phyloP scores from a whole-genome alignment of 92 coral and sea anemone genomes.

The Zoanthus gigantus region DNA sequence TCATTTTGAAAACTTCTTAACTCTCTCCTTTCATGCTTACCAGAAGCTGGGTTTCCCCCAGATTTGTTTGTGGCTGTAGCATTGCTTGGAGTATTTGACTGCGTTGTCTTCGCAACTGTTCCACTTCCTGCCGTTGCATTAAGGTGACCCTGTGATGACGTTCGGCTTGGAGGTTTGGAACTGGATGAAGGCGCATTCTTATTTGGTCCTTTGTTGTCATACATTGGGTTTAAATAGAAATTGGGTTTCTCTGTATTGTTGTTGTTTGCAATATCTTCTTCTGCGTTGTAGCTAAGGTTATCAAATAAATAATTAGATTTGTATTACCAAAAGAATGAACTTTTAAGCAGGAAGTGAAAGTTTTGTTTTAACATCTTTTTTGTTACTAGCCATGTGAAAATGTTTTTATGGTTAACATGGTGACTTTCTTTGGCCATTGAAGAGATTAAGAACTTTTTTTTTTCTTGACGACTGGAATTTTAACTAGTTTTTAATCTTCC shows the following conservation, averaged over 20 bases:
- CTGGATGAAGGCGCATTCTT: neutral
- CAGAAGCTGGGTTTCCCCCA: conserved; percentile 12
- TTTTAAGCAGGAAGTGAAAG: neutral
- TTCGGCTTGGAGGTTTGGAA: conserved; percentile 32
- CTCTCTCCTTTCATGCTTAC: neutral
- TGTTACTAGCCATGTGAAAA: no score
- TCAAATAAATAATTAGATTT: neutral
- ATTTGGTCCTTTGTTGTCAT: conserved; percentile 40
- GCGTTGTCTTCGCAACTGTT: neutral
- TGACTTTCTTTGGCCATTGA: no score
- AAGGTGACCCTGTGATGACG: conserved; percentile 32
- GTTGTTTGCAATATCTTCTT: conserved; percentile 8
- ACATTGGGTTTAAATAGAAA: conserved; percentile 46
- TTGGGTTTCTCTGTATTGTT: conserved; percentile 23
- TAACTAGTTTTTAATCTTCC: no score
- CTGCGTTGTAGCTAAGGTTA: conserved; percentile 6
- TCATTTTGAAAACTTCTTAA: no score
- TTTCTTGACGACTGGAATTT: no score
- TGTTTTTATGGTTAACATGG: no score
- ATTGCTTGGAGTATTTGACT: neutral
- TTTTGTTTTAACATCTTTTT: no score
- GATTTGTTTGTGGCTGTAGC: neutral
- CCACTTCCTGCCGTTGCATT: conserved; percentile 20
- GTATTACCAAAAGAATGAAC: neutral
- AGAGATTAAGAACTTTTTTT: no score